Evolutionary conservation across 1,140 invertebrate species (phyloP).

Genomic region (Drosophila mayri): DNA sequence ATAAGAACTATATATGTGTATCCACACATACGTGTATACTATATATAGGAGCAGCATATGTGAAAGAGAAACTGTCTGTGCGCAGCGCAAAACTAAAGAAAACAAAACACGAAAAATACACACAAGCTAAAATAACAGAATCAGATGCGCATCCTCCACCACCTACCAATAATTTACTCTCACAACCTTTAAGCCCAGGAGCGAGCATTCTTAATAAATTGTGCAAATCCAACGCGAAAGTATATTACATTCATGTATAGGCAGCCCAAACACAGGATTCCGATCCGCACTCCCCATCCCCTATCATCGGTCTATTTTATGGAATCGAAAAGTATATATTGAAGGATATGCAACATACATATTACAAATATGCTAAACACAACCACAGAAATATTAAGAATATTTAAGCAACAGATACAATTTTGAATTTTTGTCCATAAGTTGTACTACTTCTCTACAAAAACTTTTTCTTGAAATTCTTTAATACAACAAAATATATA

Average conservation of each 20-base stretch:
- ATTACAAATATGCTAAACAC: slow-evolving; percentile 70
- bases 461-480: slow-evolving; percentile 72
- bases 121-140: slow-evolving; percentile 14
- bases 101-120: slow-evolving; percentile 38
- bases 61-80: slow-evolving; percentile 80
- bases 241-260: slow-evolving; percentile 61
- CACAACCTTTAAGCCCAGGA: slow-evolving; percentile 46
- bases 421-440: slow-evolving; percentile 75
- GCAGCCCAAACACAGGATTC: slow-evolving; percentile 26
- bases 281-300: not conserved
- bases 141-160: slow-evolving; percentile 28
- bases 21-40: slow-evolving; percentile 49
- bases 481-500: slow-evolving; percentile 47
- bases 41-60: slow-evolving; percentile 77
- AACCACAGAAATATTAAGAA: slow-evolving; percentile 55
- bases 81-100: slow-evolving; percentile 68
- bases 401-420: slow-evolving; percentile 59
- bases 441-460: slow-evolving; percentile 46
- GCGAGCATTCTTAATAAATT: slow-evolving; percentile 61
- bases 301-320: slow-evolving; percentile 33
- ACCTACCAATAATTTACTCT: slow-evolving; percentile 26
- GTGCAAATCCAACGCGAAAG: slow-evolving; percentile 56
- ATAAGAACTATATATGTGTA: slow-evolving; percentile 68
- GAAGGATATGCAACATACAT: slow-evolving; percentile 46
- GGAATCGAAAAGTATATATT: slow-evolving; percentile 43